Conservation (phyloP, 2,797 vertebrate genomes). For the Platalea minor region DNA sequence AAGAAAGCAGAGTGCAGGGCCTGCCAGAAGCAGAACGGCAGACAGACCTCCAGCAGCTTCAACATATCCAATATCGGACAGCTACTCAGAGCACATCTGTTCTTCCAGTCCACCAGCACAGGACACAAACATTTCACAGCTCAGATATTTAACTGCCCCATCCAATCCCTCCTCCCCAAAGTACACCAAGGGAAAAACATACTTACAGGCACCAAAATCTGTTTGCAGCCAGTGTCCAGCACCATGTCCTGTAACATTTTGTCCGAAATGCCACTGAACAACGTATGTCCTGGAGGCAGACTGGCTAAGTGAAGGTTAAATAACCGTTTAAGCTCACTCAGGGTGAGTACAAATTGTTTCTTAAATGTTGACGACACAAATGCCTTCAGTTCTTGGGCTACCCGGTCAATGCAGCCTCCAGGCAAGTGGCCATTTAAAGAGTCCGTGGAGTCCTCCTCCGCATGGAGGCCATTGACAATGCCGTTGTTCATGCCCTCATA, state of each 20-base stretch:
- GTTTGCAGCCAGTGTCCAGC: constrained; percentile 89
- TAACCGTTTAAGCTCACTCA: constrained; percentile 95
- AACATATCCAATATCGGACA: rapidly evolving
- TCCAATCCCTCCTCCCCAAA: neutral
- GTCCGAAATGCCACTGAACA: constrained; percentile 91
- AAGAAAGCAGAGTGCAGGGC: neutral
- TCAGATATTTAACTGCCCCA: neutral
- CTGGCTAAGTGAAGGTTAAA: constrained; percentile 95
- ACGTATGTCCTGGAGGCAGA: constrained; percentile 84
- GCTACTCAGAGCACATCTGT: neutral
- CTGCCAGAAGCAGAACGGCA: neutral
- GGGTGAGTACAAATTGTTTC: constrained; percentile 92
- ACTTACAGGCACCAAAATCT: constrained; percentile 99
- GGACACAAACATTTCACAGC: neutral
- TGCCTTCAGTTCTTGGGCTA: constrained; percentile 84
- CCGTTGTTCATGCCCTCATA: constrained; percentile 75
- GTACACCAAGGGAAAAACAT: neutral
- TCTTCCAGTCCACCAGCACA: neutral
- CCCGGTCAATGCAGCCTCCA: constrained; percentile 55
- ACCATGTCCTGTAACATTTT: constrained; percentile 93
- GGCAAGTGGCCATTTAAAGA: constrained; percentile 79
- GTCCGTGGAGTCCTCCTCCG: constrained; percentile 54
- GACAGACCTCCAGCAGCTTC: neutral
- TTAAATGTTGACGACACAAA: constrained; percentile 89
- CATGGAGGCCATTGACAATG: constrained; percentile 82